A percentile compares a stretch with the other conserved stretches of the same genome.
phyloP scores from a whole-genome alignment of 2,113 vertebrate genomes.

The Heliornis fulica region DNA sequence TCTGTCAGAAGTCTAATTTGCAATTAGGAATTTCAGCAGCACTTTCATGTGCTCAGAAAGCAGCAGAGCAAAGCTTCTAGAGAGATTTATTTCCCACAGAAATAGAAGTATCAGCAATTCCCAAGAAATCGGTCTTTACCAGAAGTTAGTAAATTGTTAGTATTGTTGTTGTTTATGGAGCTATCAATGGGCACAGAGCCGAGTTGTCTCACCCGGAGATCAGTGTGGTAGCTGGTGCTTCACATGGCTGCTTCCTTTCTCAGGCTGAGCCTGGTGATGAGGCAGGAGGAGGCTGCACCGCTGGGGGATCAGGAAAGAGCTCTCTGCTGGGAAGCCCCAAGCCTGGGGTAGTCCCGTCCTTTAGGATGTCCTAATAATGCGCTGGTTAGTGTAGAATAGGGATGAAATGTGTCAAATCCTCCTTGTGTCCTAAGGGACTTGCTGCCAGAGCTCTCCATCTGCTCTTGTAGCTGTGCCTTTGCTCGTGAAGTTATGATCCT shows the following conservation, averaged over 20 bases:
- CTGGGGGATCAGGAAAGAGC: neutral
- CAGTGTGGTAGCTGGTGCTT: fast-evolving
- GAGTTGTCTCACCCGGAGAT: neutral
- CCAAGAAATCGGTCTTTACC: slow-evolving; percentile 1
- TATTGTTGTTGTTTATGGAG: neutral
- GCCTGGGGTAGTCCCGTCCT: neutral
- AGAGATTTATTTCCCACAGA: slow-evolving; percentile 16
- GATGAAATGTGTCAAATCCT: neutral
- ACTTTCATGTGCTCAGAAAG: slow-evolving; percentile 22
- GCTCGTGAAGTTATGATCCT: neutral
- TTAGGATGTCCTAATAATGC: neutral
- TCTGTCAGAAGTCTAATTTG: slow-evolving; percentile 46
- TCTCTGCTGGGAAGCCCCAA: neutral
- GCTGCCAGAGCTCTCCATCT: neutral
- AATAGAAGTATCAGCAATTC: slow-evolving; percentile 29
- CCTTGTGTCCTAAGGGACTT: neutral
- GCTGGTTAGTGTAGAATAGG: neutral
- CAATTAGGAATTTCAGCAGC: slow-evolving; percentile 43
- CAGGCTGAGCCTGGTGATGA: neutral
- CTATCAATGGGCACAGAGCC: neutral
- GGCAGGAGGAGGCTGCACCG: neutral
- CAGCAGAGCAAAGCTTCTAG: slow-evolving; percentile 33
- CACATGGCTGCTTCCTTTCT: neutral
- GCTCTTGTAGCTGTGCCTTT: neutral
- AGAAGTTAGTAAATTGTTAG: slow-evolving; percentile 40